phyloP scores from a whole-genome alignment of 2,888 invertebrate genomes.

The Omphaloscelis lunosa region DNA sequence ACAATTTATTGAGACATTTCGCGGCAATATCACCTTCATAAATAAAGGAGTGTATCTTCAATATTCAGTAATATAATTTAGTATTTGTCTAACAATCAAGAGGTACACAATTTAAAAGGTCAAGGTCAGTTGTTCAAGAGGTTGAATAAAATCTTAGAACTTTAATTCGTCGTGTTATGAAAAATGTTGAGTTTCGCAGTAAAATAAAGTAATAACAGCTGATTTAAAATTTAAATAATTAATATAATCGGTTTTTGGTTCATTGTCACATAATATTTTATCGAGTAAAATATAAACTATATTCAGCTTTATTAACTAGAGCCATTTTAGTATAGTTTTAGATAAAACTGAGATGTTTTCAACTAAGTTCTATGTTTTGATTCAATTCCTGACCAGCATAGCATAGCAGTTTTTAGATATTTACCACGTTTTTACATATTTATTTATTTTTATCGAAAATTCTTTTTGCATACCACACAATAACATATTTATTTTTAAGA shows the following conservation, averaged over 20 bases:
- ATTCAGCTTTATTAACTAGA: background rate
- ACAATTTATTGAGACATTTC: constrained; percentile 58
- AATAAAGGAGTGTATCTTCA: constrained; percentile 49
- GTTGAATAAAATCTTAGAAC: background rate
- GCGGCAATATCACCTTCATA: constrained; percentile 55
- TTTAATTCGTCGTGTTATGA: background rate
- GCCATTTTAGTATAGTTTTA: background rate
- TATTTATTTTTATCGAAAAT: constrained; percentile 10
- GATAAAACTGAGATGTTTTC: background rate
- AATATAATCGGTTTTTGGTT: background rate
- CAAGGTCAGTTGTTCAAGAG: constrained; percentile 7
- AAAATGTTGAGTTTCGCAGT: background rate
- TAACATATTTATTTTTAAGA: constrained; percentile 32
- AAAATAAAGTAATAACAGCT: background rate
- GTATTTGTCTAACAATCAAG: constrained; percentile 26
- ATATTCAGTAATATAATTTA: constrained; percentile 57
- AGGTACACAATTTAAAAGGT: background rate
- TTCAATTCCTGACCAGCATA: constrained; percentile 27
- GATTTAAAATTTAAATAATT: background rate
- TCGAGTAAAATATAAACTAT: background rate
- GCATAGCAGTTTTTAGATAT: constrained; percentile 26
- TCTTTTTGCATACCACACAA: constrained; percentile 33
- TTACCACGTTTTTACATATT: constrained; percentile 9
- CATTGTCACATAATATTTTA: background rate
- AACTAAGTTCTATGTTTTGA: background rate